Evolutionary conservation across 2,797 vertebrate genomes (phyloP).

Genomic region (Lemur catta): DNA sequence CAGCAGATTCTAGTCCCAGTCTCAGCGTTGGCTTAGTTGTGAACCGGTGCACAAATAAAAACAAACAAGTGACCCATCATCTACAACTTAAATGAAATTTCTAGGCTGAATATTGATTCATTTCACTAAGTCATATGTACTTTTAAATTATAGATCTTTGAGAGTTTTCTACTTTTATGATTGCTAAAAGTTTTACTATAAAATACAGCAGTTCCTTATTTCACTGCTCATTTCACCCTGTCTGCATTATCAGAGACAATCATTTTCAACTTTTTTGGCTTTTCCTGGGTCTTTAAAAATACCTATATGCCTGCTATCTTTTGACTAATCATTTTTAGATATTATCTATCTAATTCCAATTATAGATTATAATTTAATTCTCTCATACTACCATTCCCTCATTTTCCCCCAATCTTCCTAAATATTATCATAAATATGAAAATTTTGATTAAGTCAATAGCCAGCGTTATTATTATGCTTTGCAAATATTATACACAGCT

Average conservation of each 20-base stretch:
- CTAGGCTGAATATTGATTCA: not conserved
- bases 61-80: not conserved
- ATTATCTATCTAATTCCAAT: not conserved
- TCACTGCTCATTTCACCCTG: not conserved
- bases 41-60: not conserved
- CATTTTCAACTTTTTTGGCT: not conserved
- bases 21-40: not conserved
- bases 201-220: not conserved
- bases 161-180: not conserved
- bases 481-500: not conserved
- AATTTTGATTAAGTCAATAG: not conserved
- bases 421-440: not conserved
- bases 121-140: rapidly evolving
- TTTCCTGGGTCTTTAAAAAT: not conserved
- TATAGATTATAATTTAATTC: not conserved
- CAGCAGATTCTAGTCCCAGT: rapidly evolving
- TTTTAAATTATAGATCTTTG: not conserved
- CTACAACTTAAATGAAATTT: not conserved
- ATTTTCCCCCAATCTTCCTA: not conserved
- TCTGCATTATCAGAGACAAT: not conserved
- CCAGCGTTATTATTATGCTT: not conserved
- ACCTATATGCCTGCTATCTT: not conserved
- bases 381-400: not conserved
- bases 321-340: not conserved
- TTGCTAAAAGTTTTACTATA: not conserved